Percentiles rank a stretch among this genome's conserved stretches.
Conservation (phyloP, 2,113 vertebrate genomes). For the Tringa solitaria region DNA sequence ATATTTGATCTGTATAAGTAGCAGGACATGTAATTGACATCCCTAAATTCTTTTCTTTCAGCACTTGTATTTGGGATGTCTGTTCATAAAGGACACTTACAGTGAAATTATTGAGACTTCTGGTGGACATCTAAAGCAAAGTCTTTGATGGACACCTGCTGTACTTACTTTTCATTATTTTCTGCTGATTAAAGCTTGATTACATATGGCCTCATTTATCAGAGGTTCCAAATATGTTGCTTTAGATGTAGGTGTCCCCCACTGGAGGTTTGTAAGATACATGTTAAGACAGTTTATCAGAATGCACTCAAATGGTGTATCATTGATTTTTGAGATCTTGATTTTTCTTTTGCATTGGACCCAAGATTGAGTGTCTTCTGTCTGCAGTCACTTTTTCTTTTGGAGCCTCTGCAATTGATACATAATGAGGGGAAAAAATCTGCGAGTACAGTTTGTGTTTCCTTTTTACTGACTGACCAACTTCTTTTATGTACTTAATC, state of each 20-base stretch:
- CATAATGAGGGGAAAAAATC: neutral
- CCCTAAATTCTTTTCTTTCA: neutral
- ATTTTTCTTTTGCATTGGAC: neutral
- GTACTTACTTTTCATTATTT: neutral
- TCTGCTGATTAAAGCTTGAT: neutral
- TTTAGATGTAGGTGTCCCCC: neutral
- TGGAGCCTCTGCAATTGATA: neutral
- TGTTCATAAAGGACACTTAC: neutral
- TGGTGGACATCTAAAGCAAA: neutral
- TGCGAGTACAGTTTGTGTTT: neutral
- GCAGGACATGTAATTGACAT: neutral
- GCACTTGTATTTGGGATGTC: neutral
- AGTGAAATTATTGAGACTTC: neutral
- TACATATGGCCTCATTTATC: neutral
- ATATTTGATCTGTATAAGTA: neutral
- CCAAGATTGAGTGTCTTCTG: neutral
- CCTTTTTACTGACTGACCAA: neutral
- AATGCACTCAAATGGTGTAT: neutral
- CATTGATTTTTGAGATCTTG: neutral
- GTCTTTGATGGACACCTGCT: neutral
- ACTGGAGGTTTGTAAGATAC: neutral
- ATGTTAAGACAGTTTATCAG: neutral
- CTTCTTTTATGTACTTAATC: neutral
- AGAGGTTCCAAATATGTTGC: neutral
- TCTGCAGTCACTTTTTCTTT: neutral